Evolutionary conservation across 2,797 vertebrate genomes (phyloP), one percentile per base, ranked within the genome.

Genomic region (Lerista edwardsae): DNA sequence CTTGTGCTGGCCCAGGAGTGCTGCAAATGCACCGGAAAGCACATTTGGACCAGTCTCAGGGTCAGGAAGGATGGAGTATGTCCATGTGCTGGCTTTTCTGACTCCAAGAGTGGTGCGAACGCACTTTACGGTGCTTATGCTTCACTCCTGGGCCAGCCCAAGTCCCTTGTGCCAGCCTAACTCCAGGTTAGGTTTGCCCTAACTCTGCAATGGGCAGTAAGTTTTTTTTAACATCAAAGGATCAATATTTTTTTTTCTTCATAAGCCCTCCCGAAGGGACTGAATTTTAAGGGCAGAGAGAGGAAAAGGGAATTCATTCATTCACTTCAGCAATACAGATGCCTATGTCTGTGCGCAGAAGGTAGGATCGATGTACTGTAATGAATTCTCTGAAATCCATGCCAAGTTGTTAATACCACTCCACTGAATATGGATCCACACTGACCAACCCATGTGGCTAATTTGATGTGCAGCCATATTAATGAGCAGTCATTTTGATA

Each of bases 331-430:
- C 79, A 4, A 87, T 82, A 91, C 31, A 91, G 86, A 67, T 73
- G 47, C 14, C 36, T 67, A 69, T 89, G 51, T 15, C 84, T n/a
- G 36, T 3, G 75, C 2, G 59, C 59, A 61, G 23, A 89, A 84
- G 15, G 75, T 79, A 36, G 82, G 72, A 89, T 88, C 76, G 34
- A 3, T 89, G 27, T 47, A 59, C 90, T 90, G 85, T 47, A 59
- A 91, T 90, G 85, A 87, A 90, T 92, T 82, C 62, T 44, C 65
- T 87, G 84, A 88, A 89, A 88, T 85, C 83, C 81, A 84, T 75
- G 44, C 55, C 65, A 57, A 73, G 31, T 86, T 73, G 73, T 90
- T 79, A 88, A 84, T 90, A 75, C 51, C 9, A 2, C 79, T 91
- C 83, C 80, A 87, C 86, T 83, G 67, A 83, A 27, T 57, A 29